These are phyloP conservation scores for Ephestia elutella DNA, from an alignment of 1,140 invertebrate species.

Conservation along the genomic window DNA sequence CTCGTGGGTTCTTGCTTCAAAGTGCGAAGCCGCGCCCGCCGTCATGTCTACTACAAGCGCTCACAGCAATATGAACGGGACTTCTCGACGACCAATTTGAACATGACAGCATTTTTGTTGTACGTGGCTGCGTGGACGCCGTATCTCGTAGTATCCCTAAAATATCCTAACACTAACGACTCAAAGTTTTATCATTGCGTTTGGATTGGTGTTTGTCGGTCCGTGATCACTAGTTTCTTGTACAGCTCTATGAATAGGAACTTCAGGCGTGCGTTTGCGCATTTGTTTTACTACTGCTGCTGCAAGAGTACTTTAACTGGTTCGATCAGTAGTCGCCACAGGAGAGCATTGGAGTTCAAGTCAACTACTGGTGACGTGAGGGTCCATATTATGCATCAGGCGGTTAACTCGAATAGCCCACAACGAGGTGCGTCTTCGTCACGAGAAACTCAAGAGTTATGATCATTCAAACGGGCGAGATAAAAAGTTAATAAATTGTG, in stretches of 20 bases:
- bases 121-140: slow-evolving; percentile 82
- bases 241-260: slow-evolving; percentile 80
- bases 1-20: slow-evolving; percentile 68
- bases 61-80: slow-evolving; percentile 79
- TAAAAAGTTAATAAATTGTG: slow-evolving; percentile 2
- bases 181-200: slow-evolving; percentile 78
- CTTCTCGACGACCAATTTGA: slow-evolving; percentile 77
- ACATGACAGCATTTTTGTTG: slow-evolving; percentile 78
- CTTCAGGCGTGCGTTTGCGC: slow-evolving; percentile 84
- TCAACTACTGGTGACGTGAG: slow-evolving; percentile 79
- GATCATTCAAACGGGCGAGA: slow-evolving; percentile 19
- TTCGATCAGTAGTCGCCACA: slow-evolving; percentile 70
- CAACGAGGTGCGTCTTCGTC: slow-evolving; percentile 21
- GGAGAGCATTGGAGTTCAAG: slow-evolving; percentile 69
- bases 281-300: slow-evolving; percentile 88
- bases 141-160: slow-evolving; percentile 75
- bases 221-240: slow-evolving; percentile 80
- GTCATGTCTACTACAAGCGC: slow-evolving; percentile 77
- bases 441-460: slow-evolving; percentile 34
- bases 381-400: slow-evolving; percentile 82
- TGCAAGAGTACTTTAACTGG: slow-evolving; percentile 86
- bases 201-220: slow-evolving; percentile 82
- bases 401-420: slow-evolving; percentile 16
- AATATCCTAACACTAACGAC: slow-evolving; percentile 72
- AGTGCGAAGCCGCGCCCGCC: slow-evolving; percentile 59